These are phyloP conservation scores for Andrena dorsata DNA, from an alignment of 2,888 invertebrate genomes.

Conservation along the genomic window DNA sequence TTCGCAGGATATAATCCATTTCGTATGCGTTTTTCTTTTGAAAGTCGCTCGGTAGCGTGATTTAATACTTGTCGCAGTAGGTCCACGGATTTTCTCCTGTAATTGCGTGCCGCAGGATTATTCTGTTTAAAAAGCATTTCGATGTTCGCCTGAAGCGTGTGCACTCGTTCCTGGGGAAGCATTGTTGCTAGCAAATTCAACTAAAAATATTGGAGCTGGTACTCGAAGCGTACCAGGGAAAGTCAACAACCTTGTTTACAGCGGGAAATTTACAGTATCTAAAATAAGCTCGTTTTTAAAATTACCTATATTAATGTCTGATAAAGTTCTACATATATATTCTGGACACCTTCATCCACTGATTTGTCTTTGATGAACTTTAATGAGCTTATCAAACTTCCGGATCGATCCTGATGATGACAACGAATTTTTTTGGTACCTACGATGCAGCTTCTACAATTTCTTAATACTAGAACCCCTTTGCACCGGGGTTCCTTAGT, in stretches of 20 bases:
- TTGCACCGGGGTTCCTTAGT: background rate
- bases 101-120: conserved; percentile 54
- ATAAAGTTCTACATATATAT: no score
- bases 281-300: background rate
- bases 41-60: conserved; percentile 38
- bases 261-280: background rate
- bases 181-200: conserved; percentile 15
- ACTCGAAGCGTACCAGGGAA: background rate
- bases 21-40: conserved; percentile 14
- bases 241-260: background rate
- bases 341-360: no score
- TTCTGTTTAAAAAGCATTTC: conserved; percentile 61
- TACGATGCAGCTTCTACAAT: no score
- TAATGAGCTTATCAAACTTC: no score
- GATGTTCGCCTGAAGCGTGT: conserved; percentile 32
- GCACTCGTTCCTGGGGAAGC: conserved; percentile 11
- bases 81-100: conserved; percentile 35
- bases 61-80: conserved; percentile 55
- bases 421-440: no score
- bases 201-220: background rate
- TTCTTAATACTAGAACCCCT: background rate
- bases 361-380: no score
- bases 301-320: background rate
- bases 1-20: conserved; percentile 31
- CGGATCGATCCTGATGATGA: no score